phyloP scores from a whole-genome alignment of 1,140 invertebrate species.

The Monomorium pharaonis region DNA sequence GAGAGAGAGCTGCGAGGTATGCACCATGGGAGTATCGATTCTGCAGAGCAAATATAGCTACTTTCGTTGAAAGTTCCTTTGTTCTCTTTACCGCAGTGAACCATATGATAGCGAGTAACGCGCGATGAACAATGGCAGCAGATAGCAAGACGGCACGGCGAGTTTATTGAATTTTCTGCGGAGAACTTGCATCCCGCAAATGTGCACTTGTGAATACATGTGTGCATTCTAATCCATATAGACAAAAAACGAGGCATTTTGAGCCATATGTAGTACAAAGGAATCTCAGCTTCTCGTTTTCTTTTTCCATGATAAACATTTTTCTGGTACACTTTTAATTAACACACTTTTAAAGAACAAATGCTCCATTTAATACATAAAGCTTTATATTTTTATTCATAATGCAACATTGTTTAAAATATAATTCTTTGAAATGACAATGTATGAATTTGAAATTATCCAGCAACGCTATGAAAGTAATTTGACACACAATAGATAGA shows the following conservation, averaged over 20 bases:
- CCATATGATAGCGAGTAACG: conserved; percentile 33
- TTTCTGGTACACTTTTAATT: not conserved
- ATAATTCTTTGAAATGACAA: not conserved
- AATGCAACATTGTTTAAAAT: not conserved
- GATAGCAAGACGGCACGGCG: conserved; percentile 38
- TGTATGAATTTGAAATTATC: not conserved
- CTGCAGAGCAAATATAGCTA: conserved; percentile 63
- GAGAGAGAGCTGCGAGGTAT: conserved; percentile 38
- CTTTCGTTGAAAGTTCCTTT: conserved; percentile 60
- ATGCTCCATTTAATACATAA: not conserved
- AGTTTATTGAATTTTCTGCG: conserved; percentile 48
- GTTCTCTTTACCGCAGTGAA: conserved; percentile 64
- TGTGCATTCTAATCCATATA: not conserved
- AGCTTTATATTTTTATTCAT: not conserved
- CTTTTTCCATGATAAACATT: not conserved
- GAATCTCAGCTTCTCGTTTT: not conserved
- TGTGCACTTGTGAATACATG: not conserved
- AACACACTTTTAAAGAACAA: not conserved
- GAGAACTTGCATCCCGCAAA: conserved; percentile 7
- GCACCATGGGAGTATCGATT: conserved; percentile 70
- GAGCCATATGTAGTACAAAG: not conserved
- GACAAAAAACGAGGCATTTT: not conserved
- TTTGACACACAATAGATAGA: not conserved
- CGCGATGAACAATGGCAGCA: conserved; percentile 52
- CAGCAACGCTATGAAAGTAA: not conserved